Evolutionary conservation across 2,888 invertebrate species (phyloP).

Genomic region (Pseudococcus longispinus): DNA sequence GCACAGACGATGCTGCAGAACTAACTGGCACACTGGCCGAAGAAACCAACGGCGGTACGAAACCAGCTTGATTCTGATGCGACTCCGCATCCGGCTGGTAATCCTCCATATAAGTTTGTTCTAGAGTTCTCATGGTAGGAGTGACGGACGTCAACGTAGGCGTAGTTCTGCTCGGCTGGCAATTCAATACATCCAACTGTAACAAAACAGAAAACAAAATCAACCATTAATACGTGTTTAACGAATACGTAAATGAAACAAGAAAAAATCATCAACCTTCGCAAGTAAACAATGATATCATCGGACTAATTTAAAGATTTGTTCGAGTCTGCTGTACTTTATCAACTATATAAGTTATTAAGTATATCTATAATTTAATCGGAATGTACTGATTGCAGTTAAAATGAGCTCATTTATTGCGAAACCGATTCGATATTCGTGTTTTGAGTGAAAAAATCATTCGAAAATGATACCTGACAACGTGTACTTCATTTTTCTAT

Average conservation of each 20-base stretch:
- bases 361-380: neutral
- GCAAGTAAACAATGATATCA: neutral
- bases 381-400: too few species aligned
- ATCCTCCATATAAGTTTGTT: constrained; percentile 81
- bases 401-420: neutral
- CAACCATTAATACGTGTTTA: neutral
- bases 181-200: constrained; percentile 62
- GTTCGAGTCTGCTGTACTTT: neutral
- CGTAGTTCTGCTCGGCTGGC: constrained; percentile 85
- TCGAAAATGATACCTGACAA: neutral
- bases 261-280: neutral
- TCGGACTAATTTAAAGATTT: constrained; percentile 9
- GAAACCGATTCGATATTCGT: neutral
- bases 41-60: constrained; percentile 80
- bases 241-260: neutral
- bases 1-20: constrained; percentile 23
- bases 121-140: constrained; percentile 89
- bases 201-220: constrained; percentile 59
- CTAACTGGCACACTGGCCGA: constrained; percentile 3
- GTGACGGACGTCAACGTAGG: constrained; percentile 74
- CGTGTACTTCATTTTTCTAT: neutral
- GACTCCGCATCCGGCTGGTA: constrained; percentile 77
- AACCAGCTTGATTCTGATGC: constrained; percentile 86
- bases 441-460: neutral
- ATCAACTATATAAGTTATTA: neutral